Evolutionary conservation across 1,140 invertebrate genomes (phyloP).

Genomic region (Diachasmimorpha longicaudata): DNA sequence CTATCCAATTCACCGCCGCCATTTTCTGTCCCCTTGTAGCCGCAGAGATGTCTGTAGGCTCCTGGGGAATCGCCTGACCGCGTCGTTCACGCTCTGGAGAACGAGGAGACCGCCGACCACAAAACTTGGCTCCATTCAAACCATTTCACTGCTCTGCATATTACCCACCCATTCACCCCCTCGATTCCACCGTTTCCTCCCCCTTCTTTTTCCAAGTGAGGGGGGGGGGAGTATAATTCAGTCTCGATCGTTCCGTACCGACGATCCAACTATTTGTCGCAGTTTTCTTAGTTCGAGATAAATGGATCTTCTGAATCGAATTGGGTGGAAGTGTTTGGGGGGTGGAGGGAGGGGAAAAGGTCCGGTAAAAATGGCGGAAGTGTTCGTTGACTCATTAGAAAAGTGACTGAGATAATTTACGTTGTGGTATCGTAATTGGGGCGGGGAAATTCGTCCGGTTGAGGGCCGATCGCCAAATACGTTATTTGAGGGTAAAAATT

Average conservation of each 20-base stretch:
- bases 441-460: too few relatives aligned
- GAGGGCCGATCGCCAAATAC: too few relatives aligned
- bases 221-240: background rate
- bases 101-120: background rate
- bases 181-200: background rate
- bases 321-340: too few relatives aligned
- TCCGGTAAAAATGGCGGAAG: too few relatives aligned
- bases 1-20: conserved; percentile 1
- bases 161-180: background rate
- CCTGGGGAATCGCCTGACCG: background rate
- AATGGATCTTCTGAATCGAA: too few relatives aligned
- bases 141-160: background rate
- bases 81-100: background rate
- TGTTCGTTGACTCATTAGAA: too few relatives aligned
- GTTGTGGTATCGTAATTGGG: too few relatives aligned
- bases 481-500: too few relatives aligned
- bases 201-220: background rate
- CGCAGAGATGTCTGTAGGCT: too few relatives aligned
- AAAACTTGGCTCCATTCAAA: background rate
- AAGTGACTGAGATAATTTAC: too few relatives aligned
- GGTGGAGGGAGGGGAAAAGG: too few relatives aligned
- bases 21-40: background rate
- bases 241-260: background rate
- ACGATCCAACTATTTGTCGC: background rate
- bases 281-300: background rate